Conservation (phyloP, 2,888 invertebrate genomes). For the Onchidella celtica region DNA sequence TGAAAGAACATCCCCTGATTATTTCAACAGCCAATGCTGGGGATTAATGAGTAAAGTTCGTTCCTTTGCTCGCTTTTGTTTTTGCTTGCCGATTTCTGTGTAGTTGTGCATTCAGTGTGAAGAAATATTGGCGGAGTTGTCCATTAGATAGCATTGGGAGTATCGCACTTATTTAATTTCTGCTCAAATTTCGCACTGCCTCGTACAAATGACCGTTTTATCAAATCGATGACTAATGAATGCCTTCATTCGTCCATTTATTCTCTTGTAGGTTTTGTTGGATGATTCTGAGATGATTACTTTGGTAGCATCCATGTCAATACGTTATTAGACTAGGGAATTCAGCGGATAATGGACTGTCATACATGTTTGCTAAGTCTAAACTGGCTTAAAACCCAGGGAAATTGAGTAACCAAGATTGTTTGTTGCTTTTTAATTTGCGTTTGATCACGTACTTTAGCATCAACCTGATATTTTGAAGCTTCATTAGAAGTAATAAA, state of each 20-base stretch:
- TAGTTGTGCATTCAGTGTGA: background rate
- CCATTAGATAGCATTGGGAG: slow-evolving; percentile 29
- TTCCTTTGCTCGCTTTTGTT: slow-evolving; percentile 36
- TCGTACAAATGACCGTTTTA: slow-evolving; percentile 25
- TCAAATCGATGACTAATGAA: slow-evolving; percentile 22
- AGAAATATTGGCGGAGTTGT: background rate
- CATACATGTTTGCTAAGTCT: slow-evolving; percentile 14
- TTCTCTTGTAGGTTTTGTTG: slow-evolving; percentile 1
- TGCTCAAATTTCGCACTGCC: slow-evolving; percentile 31
- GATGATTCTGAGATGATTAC: slow-evolving; percentile 8
- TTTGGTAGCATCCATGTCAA: slow-evolving; percentile 2
- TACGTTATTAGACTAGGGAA: slow-evolving; percentile 12
- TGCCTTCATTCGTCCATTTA: slow-evolving; percentile 9
- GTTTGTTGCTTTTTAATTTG: too few relatives aligned
- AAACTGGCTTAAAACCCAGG: slow-evolving; percentile 14
- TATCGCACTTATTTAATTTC: slow-evolving; percentile 37
- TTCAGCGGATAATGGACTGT: slow-evolving; percentile 17
- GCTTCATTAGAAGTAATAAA: too few relatives aligned
- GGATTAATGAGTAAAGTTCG: slow-evolving; percentile 31
- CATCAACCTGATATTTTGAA: too few relatives aligned
- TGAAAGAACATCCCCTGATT: background rate
- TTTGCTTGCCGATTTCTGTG: background rate
- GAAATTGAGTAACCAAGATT: too few relatives aligned
- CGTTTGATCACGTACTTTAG: too few relatives aligned
- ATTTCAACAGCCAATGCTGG: slow-evolving; percentile 8